Evolutionary conservation across 2,888 invertebrate genomes (phyloP).

Genomic region (Hyppa rectilinea): DNA sequence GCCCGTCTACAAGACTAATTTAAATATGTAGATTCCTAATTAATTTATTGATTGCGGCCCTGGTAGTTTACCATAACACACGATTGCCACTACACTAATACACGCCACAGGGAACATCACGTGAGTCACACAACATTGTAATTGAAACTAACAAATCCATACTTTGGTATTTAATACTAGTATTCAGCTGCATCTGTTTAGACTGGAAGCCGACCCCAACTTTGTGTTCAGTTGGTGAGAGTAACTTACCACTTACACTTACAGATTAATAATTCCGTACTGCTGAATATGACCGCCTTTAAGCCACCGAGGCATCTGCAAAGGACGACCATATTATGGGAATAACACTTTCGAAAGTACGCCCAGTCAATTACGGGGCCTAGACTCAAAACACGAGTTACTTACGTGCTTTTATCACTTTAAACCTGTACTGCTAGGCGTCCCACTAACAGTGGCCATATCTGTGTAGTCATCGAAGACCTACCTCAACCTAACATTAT

Average conservation of each 20-base stretch:
- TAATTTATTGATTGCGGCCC: conserved; percentile 40
- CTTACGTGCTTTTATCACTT: conserved; percentile 14
- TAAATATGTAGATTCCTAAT: conserved; percentile 50
- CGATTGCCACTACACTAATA: too few species aligned
- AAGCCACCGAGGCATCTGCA: neutral
- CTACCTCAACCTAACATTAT: conserved; percentile 48
- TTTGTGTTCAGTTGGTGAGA: neutral
- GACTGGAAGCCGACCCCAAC: neutral
- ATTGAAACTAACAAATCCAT: neutral
- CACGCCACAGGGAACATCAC: conserved; percentile 1
- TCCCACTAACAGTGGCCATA: neutral
- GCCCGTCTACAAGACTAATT: conserved; percentile 43
- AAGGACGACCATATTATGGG: neutral
- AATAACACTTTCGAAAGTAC: conserved; percentile 11
- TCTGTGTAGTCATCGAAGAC: conserved; percentile 31
- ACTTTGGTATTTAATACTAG: neutral
- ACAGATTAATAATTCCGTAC: neutral
- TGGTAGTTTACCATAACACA: conserved; percentile 13
- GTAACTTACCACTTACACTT: neutral
- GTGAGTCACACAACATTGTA: neutral
- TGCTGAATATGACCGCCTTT: neutral
- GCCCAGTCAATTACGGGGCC: neutral
- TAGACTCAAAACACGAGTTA: neutral
- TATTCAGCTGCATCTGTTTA: neutral
- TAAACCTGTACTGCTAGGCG: neutral